Conservation (phyloP, 2,797 vertebrate species). For the Coregonus suidteri region DNA sequence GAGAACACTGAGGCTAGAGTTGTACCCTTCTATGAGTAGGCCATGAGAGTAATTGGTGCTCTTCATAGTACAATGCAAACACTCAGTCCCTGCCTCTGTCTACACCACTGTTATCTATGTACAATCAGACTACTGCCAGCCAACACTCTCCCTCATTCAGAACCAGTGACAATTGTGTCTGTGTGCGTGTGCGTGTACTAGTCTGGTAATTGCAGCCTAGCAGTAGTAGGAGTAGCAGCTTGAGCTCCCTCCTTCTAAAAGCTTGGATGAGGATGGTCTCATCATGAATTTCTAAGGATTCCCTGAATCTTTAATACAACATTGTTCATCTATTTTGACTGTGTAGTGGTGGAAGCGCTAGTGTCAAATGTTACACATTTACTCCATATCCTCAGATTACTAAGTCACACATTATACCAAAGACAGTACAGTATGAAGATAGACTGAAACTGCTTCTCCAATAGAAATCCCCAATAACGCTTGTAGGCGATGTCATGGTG, state of each 20-base stretch:
- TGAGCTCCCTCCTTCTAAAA: background rate
- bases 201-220: background rate
- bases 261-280: background rate
- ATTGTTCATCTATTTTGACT: constrained; percentile 5
- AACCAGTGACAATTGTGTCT: constrained; percentile 23
- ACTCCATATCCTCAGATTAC: background rate
- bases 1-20: constrained; percentile 21
- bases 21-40: constrained; percentile 24
- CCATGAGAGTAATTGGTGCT: constrained; percentile 32
- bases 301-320: constrained; percentile 9
- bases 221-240: background rate
- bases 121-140: constrained; percentile 37
- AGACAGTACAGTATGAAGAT: background rate
- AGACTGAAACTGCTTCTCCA: too few species aligned
- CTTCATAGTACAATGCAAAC: constrained; percentile 46
- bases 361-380: constrained; percentile 7
- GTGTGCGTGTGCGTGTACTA: background rate
- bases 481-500: too few species aligned
- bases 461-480: too few species aligned
- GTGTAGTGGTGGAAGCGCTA: background rate
- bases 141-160: constrained; percentile 44
- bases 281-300: background rate
- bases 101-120: constrained; percentile 37
- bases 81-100: constrained; percentile 31
- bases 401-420: background rate